Base-by-base conservation (phyloP, 2,888 invertebrate species). In the Hemithea aestivaria region DNA sequence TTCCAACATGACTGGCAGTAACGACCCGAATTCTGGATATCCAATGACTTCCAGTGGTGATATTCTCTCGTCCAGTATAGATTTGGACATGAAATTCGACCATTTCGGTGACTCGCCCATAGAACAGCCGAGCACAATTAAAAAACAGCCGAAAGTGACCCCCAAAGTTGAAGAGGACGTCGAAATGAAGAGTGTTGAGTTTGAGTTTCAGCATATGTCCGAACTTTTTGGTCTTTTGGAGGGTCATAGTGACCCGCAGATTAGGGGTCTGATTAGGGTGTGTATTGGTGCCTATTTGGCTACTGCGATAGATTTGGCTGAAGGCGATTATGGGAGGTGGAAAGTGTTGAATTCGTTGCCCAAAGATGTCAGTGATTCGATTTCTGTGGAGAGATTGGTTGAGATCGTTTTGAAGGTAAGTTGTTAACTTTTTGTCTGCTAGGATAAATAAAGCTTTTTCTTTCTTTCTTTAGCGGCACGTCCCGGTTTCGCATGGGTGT, bases 241-340 rank as follows among this genome's bases (percentile, higher is more conserved):
- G 22, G 81, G 88, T 46, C 96, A 96, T 71, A 77, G 85, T 27
- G 96, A 96, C 75, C 96, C 95, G 0, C 95, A 96, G 66, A 88
- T 96, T 23, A 87, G 94, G 56, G 96, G 96, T 6, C 87, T 92
- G 38, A 85, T 92, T 0, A 89, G 93, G 41, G 79, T 91, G 4
- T 82, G 94, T 51, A 87, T 94, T 35, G 92, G 93, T 0, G 89
- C 87, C 55, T 91, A 94, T 64, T 75, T 95, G 49, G 87, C 88
- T 34, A 77, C 91, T 0, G 89, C 90, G 0, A 76, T 92, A 38
- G 81, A 88, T 34, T 67, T 88, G 35, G 87, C 89, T 1, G 85
- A 88, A 37, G 90, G 89, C 1, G 83, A 89, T 56, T 91, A 89
- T 61, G 65, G 76, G 26, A 65, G 78, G 6, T 90, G 90, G 89